Evolutionary conservation across 2,888 invertebrate species (phyloP), one percentile per base, ranked within the genome.

Genomic region (Choristoneura rosaceana): DNA sequence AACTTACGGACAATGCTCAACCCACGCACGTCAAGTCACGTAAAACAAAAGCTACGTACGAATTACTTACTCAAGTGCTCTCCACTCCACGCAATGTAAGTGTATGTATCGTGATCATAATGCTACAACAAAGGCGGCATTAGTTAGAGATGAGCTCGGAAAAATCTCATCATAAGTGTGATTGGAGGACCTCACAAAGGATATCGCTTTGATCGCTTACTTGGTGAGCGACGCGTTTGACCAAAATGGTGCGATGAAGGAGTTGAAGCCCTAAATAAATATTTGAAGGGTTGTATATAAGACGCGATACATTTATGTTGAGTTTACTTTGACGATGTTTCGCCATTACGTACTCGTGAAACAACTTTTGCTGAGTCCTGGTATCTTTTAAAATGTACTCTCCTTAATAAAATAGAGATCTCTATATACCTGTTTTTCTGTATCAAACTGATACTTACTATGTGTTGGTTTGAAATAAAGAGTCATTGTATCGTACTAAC

Each of bases 51-150:
- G 73, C 76, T 80, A 79, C 76, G 78, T 80, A 76, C 78, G 80
- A 79, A 83, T 83, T 84, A 82, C 84, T 82, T 81, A 85, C 82
- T 83, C 79, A 80, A 84, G 81, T 80, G 81, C 78, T 81, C 80
- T 47, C n/a, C 7, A 64, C 80, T 47, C n/a, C 7, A 64, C 78
- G 80, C 75, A 79, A 79, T 81, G 80, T 25, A 25, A 0, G 25
- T 80, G 81, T 80, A 77, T 80, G 81, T 80, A 77, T 78, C 79
- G 75, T 78, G 79, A 76, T 69, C 73, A 74, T 62, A 47, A 58
- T 41, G 33, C 76, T 75, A 78, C 81, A 83, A 85, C 85, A 86
- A 87, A 84, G 82, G 79, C 77, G 77, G 79, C 82, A 84, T 86
- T 85, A 86, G 80, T 83, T 78, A 76, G 80, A 82, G 83, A 84